Evolutionary conservation across 2,888 invertebrate genomes (phyloP).

Genomic region (Augochlorella aurata): DNA sequence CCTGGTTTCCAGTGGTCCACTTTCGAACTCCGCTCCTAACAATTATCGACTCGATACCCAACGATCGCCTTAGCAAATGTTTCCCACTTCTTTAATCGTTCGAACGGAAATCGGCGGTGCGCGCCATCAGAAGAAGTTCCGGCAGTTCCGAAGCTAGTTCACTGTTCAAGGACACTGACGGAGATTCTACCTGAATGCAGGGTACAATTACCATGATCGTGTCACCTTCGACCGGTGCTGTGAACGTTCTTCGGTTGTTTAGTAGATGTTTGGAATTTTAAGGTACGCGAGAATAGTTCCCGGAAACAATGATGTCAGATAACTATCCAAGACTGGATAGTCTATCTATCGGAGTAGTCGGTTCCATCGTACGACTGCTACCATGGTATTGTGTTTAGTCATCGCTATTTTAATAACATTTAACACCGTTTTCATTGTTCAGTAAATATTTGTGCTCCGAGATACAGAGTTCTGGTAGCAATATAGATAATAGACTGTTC

Average conservation of each 20-base stretch:
- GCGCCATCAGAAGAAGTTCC: neutral
- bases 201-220: too few relatives aligned
- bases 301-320: neutral
- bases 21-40: conserved; percentile 1
- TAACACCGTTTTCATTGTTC: neutral
- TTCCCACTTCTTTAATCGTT: neutral
- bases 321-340: neutral
- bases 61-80: conserved; percentile 7
- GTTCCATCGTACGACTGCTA: neutral
- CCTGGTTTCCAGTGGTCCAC: conserved; percentile 8
- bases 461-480: neutral
- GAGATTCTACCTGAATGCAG: neutral
- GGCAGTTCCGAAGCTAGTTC: neutral
- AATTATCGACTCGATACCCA: neutral
- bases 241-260: neutral
- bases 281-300: neutral
- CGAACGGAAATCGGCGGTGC: neutral
- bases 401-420: neutral
- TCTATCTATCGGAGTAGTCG: neutral
- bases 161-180: neutral
- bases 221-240: neutral
- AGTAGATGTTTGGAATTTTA: neutral
- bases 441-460: neutral
- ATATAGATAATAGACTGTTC: neutral
- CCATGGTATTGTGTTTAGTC: neutral